Evolutionary conservation across 2,888 invertebrate species (phyloP).

Genomic region (Lottia scabra): DNA sequence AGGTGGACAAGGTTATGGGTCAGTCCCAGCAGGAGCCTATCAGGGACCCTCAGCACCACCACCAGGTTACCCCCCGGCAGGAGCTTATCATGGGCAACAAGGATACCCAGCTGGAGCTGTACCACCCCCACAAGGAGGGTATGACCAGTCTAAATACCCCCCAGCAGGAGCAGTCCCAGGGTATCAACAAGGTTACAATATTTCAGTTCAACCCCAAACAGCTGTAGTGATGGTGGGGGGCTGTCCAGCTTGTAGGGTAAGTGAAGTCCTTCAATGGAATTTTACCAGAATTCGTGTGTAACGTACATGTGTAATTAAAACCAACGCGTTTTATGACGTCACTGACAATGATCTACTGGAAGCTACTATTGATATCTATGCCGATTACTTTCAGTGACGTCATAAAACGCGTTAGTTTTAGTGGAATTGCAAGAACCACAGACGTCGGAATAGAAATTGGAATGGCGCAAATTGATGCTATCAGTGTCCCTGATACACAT

Average conservation of each 20-base stretch:
- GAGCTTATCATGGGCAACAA: conserved; percentile 10
- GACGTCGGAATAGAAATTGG: no score
- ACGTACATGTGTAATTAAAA: no score
- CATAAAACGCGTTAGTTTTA: no score
- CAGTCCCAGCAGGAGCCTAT: conserved; percentile 13
- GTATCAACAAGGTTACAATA: conserved; percentile 70
- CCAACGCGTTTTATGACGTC: no score
- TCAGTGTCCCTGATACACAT: no score
- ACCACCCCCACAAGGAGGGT: conserved; percentile 20
- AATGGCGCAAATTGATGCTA: no score
- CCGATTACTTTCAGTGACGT: no score
- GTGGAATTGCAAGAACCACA: no score
- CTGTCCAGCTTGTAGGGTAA: conserved; percentile 87
- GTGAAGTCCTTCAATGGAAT: no score
- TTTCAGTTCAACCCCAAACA: conserved; percentile 67
- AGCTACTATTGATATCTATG: no score
- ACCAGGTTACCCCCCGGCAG: conserved; percentile 19
- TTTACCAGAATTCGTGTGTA: no score
- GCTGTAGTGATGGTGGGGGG: conserved; percentile 87
- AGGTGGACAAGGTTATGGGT: background rate
- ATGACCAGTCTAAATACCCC: conserved; percentile 14
- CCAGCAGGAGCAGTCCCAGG: conserved; percentile 32
- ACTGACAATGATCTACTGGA: no score
- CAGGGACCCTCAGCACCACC: conserved; percentile 17
- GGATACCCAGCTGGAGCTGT: conserved; percentile 16